Evolutionary conservation across 2,797 vertebrate genomes (phyloP).

Genomic region (Ptychobarbus kaznakovi): DNA sequence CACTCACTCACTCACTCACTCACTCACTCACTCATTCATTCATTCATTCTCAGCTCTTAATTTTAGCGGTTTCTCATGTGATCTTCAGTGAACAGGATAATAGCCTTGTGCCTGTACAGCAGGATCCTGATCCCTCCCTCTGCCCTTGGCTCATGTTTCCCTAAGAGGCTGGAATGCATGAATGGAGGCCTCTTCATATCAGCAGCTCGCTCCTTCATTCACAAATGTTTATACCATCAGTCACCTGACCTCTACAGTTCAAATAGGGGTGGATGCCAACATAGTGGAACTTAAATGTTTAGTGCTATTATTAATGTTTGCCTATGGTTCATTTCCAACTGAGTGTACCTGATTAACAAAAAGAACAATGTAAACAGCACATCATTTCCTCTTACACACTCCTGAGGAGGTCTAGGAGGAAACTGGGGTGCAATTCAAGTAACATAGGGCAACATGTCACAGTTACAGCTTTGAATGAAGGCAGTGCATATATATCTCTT

Average conservation of each 20-base stretch:
- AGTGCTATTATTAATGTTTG: slow-evolving; percentile 65
- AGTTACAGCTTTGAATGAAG: not conserved
- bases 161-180: slow-evolving; percentile 73
- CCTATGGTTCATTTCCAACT: slow-evolving; percentile 57
- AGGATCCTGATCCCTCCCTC: slow-evolving; percentile 53
- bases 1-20: no score
- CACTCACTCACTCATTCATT: slow-evolving; percentile 4
- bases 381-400: slow-evolving; percentile 44
- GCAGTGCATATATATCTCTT: not conserved
- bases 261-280: slow-evolving; percentile 67
- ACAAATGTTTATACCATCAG: slow-evolving; percentile 76
- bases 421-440: slow-evolving; percentile 11
- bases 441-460: slow-evolving; percentile 20
- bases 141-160: slow-evolving; percentile 70
- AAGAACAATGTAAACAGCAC: slow-evolving; percentile 51
- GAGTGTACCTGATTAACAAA: slow-evolving; percentile 58
- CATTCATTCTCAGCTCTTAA: slow-evolving; percentile 40
- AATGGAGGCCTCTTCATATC: slow-evolving; percentile 72
- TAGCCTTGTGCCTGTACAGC: slow-evolving; percentile 50
- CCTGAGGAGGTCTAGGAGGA: slow-evolving; percentile 8
- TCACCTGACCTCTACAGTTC: slow-evolving; percentile 73
- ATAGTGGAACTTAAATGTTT: slow-evolving; percentile 61
- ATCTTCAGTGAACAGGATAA: slow-evolving; percentile 48
- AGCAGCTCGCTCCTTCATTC: slow-evolving; percentile 72
- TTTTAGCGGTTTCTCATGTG: not conserved